These are phyloP conservation scores for Schizaphis graminum DNA, from an alignment of 2,888 invertebrate species.

Conservation along the genomic window DNA sequence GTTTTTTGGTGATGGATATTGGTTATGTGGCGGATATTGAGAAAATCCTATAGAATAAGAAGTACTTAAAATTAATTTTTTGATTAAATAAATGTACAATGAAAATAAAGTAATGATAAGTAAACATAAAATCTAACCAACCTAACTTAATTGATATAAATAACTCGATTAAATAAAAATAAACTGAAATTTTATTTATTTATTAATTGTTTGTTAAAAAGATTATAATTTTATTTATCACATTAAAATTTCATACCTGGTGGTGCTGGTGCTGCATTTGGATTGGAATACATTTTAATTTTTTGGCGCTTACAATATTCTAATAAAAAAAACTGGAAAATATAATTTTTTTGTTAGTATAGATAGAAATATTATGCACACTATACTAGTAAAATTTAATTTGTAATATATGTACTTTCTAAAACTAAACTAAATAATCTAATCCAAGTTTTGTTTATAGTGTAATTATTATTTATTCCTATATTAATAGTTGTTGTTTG, in stretches of 20 bases:
- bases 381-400: not conserved
- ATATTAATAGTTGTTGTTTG: too few species aligned
- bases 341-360: not conserved
- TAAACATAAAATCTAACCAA: not conserved
- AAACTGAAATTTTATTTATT: not conserved
- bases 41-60: conserved; percentile 43
- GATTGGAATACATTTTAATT: conserved; percentile 35
- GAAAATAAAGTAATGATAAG: not conserved
- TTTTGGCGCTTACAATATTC: not conserved
- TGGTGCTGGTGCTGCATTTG: conserved; percentile 2
- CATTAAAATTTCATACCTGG: conserved; percentile 34
- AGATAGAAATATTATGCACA: not conserved
- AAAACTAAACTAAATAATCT: too few species aligned
- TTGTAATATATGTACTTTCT: too few species aligned
- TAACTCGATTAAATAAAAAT: not conserved
- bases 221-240: not conserved
- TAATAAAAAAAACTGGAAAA: conserved; percentile 17
- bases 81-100: not conserved
- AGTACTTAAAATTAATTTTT: not conserved
- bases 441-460: too few species aligned
- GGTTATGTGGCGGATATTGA: conserved; percentile 45
- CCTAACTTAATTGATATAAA: not conserved
- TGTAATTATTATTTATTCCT: too few species aligned
- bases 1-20: conserved; percentile 29
- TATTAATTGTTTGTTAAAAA: not conserved